Conservation (phyloP, 2,888 invertebrate genomes). For the Drosophila affinis region DNA sequence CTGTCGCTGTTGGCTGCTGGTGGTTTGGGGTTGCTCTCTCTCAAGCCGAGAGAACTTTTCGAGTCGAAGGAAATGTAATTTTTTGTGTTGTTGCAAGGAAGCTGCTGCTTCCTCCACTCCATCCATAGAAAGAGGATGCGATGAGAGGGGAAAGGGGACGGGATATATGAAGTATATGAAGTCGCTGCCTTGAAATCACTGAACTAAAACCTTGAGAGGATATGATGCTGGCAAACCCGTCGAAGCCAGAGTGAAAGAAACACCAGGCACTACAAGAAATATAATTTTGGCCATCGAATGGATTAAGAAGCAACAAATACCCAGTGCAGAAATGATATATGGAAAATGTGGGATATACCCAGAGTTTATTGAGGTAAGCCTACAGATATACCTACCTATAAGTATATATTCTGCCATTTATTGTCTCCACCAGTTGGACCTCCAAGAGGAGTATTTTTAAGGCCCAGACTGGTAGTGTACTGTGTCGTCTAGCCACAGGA, state of each 20-base stretch:
- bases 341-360: too few species aligned
- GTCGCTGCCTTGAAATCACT: slow-evolving; percentile 76
- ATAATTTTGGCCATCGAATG: too few species aligned
- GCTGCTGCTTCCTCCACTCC: slow-evolving; percentile 16
- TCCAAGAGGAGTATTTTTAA: slow-evolving; percentile 2
- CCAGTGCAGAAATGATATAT: not conserved
- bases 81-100: slow-evolving; percentile 33
- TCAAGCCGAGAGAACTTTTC: slow-evolving; percentile 69
- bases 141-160: slow-evolving; percentile 5
- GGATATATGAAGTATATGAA: slow-evolving; percentile 45
- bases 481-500: slow-evolving; percentile 62
- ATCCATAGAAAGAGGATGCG: slow-evolving; percentile 23
- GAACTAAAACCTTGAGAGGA: slow-evolving; percentile 72
- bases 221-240: slow-evolving; percentile 21
- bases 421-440: too few species aligned
- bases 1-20: slow-evolving; percentile 31
- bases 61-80: slow-evolving; percentile 78
- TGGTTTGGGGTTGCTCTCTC: slow-evolving; percentile 18
- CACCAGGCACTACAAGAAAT: too few species aligned
- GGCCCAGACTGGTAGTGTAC: slow-evolving; percentile 25
- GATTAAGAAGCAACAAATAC: slow-evolving; percentile 11
- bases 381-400: too few species aligned
- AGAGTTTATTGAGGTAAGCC: too few species aligned
- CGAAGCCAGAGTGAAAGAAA: slow-evolving; percentile 17
- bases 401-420: too few species aligned